phyloP scores from a whole-genome alignment of 2,797 vertebrate genomes.

The Megalops cyprinoides region DNA sequence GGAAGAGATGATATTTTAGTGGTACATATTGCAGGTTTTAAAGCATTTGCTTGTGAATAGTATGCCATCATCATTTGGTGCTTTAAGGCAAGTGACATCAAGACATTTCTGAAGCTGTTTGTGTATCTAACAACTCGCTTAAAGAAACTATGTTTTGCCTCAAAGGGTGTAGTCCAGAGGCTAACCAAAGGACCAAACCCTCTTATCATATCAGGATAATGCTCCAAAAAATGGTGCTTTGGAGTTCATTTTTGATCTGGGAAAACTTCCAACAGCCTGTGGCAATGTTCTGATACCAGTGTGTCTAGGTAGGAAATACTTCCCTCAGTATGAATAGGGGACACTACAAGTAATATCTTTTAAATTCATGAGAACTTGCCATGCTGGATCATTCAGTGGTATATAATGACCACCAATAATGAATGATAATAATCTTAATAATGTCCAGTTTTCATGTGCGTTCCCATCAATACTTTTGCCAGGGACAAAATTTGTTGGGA shows the following conservation, averaged over 20 bases:
- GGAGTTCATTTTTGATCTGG: conserved; percentile 6
- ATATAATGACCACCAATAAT: background rate
- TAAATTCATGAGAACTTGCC: background rate
- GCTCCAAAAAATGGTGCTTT: too few species aligned
- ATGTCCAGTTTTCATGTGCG: too few species aligned
- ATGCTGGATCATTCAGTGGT: conserved; percentile 2
- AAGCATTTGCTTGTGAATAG: conserved; percentile 3
- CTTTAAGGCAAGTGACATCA: background rate
- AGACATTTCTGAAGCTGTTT: background rate
- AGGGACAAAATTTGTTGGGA: too few species aligned
- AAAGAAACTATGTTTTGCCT: too few species aligned
- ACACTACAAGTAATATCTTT: background rate
- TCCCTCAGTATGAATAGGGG: conserved; percentile 11
- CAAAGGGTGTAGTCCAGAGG: too few species aligned
- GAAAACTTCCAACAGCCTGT: conserved; percentile 11
- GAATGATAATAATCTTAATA: background rate
- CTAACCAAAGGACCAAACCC: too few species aligned
- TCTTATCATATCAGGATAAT: conserved; percentile 8
- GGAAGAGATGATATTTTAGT: background rate
- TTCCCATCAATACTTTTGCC: too few species aligned
- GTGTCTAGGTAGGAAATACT: conserved; percentile 6
- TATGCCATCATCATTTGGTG: conserved; percentile 5
- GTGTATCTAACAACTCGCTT: too few species aligned
- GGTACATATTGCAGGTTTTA: conserved; percentile 8
- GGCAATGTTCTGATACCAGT: too few species aligned